Evolutionary conservation across 2,797 vertebrate species (phyloP), one percentile per base, ranked within the genome.

Genomic region (Labeo calbasu): DNA sequence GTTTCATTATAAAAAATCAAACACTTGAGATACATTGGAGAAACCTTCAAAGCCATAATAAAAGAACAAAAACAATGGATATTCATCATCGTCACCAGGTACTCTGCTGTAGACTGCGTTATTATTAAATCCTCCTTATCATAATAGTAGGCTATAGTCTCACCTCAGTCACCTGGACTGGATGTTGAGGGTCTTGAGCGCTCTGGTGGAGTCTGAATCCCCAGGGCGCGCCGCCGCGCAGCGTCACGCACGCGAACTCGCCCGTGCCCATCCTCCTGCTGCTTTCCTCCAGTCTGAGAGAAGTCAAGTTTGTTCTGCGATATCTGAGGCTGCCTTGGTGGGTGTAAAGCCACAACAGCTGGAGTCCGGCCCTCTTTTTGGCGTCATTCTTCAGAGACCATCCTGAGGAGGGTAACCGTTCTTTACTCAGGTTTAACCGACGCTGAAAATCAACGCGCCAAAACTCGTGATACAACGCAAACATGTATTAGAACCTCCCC

Each of bases 211-310:
- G 84, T 79, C 93, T 93, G 94, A 99, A 99, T 65, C 98, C 98
- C 98, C 98, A 99, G 79, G 97, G 98, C 11, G 96, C 96, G 79
- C 96, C 96, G 85, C 97, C 98, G 2, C 92, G 96, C 95, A 99
- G 95, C 72, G 96, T 97, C 61, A 99, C 90, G 92, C 97, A 97
- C 91, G 98, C 93, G 91, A 96, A 98, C 92, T 99, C 97, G 93
- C 96, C 97, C 0, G 96, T 96, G 90, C 96, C 97, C 98, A 99
- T 99, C 90, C 90, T 90, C 59, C 86, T 59, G 83, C 55, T 14
- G 84, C 76, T 48, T 36, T 77, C 91, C 91, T 89, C 36, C 46
- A 89, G 85, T 88, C 69, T 87, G 76, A 25, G 70, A n/a, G 36
- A 65, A 15, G 53, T 61, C 23, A 17, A 55, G 66, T 68, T 71